phyloP scores from a whole-genome alignment of 1,140 invertebrate genomes.

The Tigriopus japonicus region DNA sequence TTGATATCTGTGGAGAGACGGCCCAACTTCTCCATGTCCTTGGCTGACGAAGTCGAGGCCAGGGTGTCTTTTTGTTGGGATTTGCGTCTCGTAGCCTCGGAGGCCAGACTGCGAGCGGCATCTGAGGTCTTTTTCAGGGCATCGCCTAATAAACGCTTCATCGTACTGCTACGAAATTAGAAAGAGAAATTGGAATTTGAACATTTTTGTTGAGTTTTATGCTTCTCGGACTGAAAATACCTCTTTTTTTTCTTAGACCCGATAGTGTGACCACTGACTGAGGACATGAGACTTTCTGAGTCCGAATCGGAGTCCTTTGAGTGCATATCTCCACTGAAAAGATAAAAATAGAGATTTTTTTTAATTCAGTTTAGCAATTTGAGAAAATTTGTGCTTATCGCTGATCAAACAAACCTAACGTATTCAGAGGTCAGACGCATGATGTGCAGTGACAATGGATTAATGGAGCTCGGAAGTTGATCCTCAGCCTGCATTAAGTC shows the following conservation, averaged over 20 bases:
- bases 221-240: too few relatives aligned
- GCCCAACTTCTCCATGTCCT: not conserved
- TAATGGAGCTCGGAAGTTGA: constrained; percentile 69
- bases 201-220: too few relatives aligned
- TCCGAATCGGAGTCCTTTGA: constrained; percentile 6
- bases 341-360: not conserved
- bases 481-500: constrained; percentile 74
- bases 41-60: not conserved
- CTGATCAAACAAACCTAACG: constrained; percentile 20
- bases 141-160: not conserved
- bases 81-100: not conserved
- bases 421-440: constrained; percentile 80
- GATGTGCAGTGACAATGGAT: constrained; percentile 80
- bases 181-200: not conserved
- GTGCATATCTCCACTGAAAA: not conserved
- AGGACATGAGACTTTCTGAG: not conserved
- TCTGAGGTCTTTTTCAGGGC: not conserved
- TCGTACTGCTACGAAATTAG: not conserved
- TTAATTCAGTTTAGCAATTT: not conserved
- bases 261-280: not conserved
- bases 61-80: not conserved
- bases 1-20: not conserved
- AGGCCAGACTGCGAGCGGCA: not conserved
- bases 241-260: constrained; percentile 4
- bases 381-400: not conserved